These are phyloP conservation scores for Hylaeus volcanicus DNA, from an alignment of 1,140 invertebrate species.

Conservation along the genomic window DNA sequence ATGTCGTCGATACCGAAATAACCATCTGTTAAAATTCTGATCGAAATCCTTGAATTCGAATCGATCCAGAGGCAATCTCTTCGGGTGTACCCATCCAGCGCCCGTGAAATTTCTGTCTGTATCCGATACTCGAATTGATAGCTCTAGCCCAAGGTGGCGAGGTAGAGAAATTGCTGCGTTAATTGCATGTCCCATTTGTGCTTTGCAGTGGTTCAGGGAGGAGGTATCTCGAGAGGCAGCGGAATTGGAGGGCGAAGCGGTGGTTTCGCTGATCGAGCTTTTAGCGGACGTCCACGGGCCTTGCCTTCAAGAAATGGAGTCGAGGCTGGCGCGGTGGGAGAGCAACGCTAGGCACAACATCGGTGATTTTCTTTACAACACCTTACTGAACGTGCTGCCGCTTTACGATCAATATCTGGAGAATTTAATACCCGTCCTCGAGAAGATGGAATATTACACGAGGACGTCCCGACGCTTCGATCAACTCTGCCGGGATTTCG, in stretches of 20 bases:
- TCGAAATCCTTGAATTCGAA: no score
- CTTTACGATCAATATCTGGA: slow-evolving; percentile 92
- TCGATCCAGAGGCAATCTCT: no score
- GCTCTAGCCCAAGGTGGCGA: not conserved
- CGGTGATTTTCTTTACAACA: slow-evolving; percentile 82
- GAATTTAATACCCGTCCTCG: slow-evolving; percentile 87
- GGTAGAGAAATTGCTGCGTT: not conserved
- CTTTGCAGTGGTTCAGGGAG: slow-evolving; percentile 85
- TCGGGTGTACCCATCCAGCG: no score
- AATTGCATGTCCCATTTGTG: slow-evolving; percentile 55
- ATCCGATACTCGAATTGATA: slow-evolving; percentile 3
- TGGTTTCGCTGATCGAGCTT: slow-evolving; percentile 84
- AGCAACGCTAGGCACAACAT: slow-evolving; percentile 81
- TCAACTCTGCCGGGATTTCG: slow-evolving; percentile 91
- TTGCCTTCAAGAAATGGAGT: slow-evolving; percentile 86
- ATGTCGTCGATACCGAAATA: no score
- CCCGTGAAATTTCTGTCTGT: no score
- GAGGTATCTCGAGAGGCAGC: slow-evolving; percentile 83
- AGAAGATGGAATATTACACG: slow-evolving; percentile 87
- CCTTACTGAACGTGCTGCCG: slow-evolving; percentile 80
- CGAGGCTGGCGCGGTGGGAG: slow-evolving; percentile 84
- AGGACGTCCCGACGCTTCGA: slow-evolving; percentile 88
- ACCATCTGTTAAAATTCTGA: no score
- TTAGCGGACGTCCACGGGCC: slow-evolving; percentile 85
- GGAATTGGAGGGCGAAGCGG: slow-evolving; percentile 81